Base-by-base conservation (phyloP, 2,113 vertebrate genomes). In the Leiothrix lutea region DNA sequence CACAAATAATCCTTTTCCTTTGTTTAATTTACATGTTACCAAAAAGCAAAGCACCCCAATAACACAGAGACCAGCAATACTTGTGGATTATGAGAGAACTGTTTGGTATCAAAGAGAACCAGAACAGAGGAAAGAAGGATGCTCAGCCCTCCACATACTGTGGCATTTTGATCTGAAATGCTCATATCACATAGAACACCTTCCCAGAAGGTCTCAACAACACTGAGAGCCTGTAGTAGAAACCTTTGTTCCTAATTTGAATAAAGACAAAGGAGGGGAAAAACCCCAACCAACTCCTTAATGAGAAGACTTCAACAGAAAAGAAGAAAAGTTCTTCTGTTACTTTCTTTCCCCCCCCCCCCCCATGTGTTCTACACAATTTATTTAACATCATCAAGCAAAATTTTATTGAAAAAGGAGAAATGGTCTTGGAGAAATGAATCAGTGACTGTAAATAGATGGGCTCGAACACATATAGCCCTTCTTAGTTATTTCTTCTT, bases 341-440 rank as follows among this genome's bases (percentile, higher is more conserved):
- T 31, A 54, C 54, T 22, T 45, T n/a, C 8, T 28, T 38, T 5
- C 9, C 3, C 3, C 5, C 3, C 2, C 9, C 3, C 3, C 5
- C 3, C 2, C 2, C 7, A 25, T 2, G 5, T 50, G 40, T 64
- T 72, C 25, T n/a, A 45, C 19, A 20, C 26, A 80, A 82, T 75
- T 48, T 53, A 85, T 67, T 22, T 74, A 83, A 14, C 22, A 70
- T 9, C 36, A 58, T 40, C 74, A 85, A 60, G n/a, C 13, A 53
- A 67, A 69, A 74, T 51, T 58, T 24, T 83, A 12, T 1, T 19
- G 69, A 79, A 50, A 44, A 91, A 72, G 21, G n/a, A n/a, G n/a
- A n/a, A n/a, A n/a, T n/a, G n/a, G 45, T 72, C 40, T 61, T 29
- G 26, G 57, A 80, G 45, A 33, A 89, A 88, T 29, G 36, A 50